Base-by-base conservation (phyloP, 2,888 invertebrate genomes). In the Pandemis corylana region DNA sequence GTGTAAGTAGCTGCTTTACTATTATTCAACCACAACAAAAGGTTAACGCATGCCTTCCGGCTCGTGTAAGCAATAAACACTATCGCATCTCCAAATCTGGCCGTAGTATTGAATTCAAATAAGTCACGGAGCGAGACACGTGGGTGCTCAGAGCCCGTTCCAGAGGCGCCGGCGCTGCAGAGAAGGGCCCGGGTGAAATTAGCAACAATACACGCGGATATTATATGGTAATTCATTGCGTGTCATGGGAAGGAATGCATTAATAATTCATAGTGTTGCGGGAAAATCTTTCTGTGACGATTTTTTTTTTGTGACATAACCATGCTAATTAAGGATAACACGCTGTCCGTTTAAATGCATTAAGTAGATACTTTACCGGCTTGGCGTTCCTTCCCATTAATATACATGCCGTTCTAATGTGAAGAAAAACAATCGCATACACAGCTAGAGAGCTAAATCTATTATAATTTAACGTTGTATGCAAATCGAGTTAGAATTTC, bases 81-180 rank as follows among this genome's bases (percentile, higher is more conserved):
- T 86, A 87, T 87, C 86, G 81, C 84, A 82, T 82, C 83, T 81
- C 80, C 79, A 80, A 80, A 87, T 86, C 87, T 83, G 75, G 77
- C 80, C 77, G 81, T 77, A 79, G 86, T 86, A 89, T 92, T 90
- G 90, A 92, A 92, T 92, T 89, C 86, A 90, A 92, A 92, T 90
- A 80, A 84, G 79, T 79, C 59, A 5, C n/a, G n/a, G 53, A 49
- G 77, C 74, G 79, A 79, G 80, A 79, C 85, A 87, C 85, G 90
- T 90, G 88, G 90, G 88, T 80, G 88, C 80, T 78, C 56, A 76
- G 76, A 78, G 79, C 81, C 78, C 77, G 59, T 7, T 76, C 76
- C 71, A 80, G 76, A 80, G 80, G 83, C 86, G 87, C 85, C 84
- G 88, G 89, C 89, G 88, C 84, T 80, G 84, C 77, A 77, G 76